phyloP scores from a whole-genome alignment of 35 echinoderm and acorn worm species.

The Strongylocentrotus purpuratus region DNA sequence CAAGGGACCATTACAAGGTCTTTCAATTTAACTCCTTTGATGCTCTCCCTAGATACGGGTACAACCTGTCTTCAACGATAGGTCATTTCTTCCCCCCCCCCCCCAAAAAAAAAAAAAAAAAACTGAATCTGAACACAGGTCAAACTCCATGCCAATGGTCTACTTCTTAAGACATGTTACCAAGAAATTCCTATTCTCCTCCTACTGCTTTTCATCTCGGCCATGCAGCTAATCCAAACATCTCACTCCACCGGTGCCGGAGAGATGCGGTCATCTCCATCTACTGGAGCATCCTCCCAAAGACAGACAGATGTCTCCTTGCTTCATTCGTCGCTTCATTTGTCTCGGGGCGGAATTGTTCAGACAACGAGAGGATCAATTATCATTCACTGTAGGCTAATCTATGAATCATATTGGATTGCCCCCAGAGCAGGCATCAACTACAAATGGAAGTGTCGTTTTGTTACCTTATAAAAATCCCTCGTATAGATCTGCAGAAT shows the following conservation, averaged over 20 bases:
- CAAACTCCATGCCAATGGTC: not conserved
- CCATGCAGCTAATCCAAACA: constrained; percentile 25
- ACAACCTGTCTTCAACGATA: too few relatives aligned
- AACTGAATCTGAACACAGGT: not conserved
- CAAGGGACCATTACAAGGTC: too few relatives aligned
- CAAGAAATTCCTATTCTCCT: not conserved
- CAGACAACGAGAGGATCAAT: constrained; percentile 21
- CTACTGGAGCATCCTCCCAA: not conserved
- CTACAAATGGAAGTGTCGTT: not conserved
- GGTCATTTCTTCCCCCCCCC: too few relatives aligned
- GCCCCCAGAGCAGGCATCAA: not conserved
- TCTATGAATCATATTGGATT: constrained; percentile 18
- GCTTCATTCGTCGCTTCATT: not conserved
- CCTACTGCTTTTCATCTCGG: not conserved
- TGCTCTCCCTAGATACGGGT: too few relatives aligned
- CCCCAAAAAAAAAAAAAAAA: too few relatives aligned
- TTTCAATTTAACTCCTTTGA: too few relatives aligned
- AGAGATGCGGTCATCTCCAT: constrained; percentile 22
- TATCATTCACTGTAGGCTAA: constrained; percentile 33
- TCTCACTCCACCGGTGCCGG: not conserved
- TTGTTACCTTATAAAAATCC: not conserved
- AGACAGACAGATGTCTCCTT: constrained; percentile 23
- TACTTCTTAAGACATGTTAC: not conserved
- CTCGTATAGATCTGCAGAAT: not conserved
- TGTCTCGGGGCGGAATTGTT: not conserved